These are phyloP conservation scores for Papilio helenus DNA, from an alignment of 1,140 invertebrate genomes.

Conservation along the genomic window DNA sequence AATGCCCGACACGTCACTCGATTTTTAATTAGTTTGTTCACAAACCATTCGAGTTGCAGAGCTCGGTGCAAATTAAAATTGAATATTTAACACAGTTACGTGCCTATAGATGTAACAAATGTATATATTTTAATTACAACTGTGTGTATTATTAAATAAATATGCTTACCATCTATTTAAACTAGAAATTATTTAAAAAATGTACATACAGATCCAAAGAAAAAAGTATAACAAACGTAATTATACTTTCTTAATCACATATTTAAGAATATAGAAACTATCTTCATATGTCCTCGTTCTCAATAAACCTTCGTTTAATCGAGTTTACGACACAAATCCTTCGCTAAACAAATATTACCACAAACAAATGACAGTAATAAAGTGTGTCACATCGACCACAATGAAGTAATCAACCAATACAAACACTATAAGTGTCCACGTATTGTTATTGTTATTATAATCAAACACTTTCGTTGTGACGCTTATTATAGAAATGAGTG, in stretches of 20 bases:
- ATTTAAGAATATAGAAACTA: background rate
- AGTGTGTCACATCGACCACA: background rate
- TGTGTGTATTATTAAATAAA: background rate
- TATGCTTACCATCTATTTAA: background rate
- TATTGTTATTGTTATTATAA: background rate
- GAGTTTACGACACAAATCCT: conserved; percentile 16
- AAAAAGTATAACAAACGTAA: no score
- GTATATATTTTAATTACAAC: background rate
- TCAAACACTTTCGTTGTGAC: background rate
- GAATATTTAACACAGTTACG: conserved; percentile 7
- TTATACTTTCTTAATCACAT: background rate
- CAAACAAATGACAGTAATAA: background rate
- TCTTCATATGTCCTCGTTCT: background rate
- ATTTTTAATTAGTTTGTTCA: conserved; percentile 22
- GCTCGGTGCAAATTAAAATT: conserved; percentile 9
- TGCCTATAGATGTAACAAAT: background rate
- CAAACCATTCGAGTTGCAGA: conserved; percentile 3
- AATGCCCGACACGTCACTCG: background rate
- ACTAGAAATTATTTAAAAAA: background rate
- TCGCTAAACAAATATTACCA: background rate
- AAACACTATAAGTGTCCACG: background rate
- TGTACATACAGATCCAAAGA: background rate
- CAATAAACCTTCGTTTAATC: background rate
- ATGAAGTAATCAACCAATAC: conserved; percentile 18
- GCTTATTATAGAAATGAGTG: background rate